Evolutionary conservation across 2,888 invertebrate species (phyloP), one percentile per base, ranked within the genome.

Genomic region (Thera obeliscata): DNA sequence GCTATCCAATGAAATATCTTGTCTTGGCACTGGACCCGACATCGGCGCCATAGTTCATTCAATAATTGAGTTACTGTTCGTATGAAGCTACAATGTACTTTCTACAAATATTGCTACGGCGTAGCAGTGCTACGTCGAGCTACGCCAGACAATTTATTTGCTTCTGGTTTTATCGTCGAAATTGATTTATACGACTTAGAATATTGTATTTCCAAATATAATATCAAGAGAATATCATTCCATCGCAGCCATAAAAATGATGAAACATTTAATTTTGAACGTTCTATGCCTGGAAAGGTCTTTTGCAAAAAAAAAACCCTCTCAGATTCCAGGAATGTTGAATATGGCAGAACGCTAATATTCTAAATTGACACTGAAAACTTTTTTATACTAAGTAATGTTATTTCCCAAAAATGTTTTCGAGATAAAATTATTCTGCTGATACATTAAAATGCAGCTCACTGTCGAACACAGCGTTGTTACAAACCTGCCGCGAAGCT

Each of bases 21-120:
- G 56, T 63, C 50, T 64, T 60, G 56, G 63, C 67, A 52, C 56
- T 9, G 58, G 6, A 55, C 55, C 41, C 50, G n/a, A 35, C 43
- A 54, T 43, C 50, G n/a, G 43, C 54, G 56, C 52, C 60, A 46
- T 60, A 22, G 46, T 52, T 12, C 61, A 61, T 41, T 49, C 62
- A 62, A 58, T 64, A 56, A 67, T 64, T 64, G 59, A 67, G 60
- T 64, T 61, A 61, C 12, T 38, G 64, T 59, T 38, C 38, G 58
- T 54, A 46, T 11, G 8, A 4, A 22, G 46, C 43, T 43, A 35
- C 43, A 55, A 61, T 33, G 43, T 12, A 59, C 50, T 35, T n/a
- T 52, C 54, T 38, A 36, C 64, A 52, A 36, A 57, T 48, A 54
- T 5, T 46, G 67, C 63, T 67, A 63, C 60, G 60, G 7, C 62